Base-by-base conservation (phyloP, 2,888 invertebrate species). In the Pseudococcus viburni region DNA sequence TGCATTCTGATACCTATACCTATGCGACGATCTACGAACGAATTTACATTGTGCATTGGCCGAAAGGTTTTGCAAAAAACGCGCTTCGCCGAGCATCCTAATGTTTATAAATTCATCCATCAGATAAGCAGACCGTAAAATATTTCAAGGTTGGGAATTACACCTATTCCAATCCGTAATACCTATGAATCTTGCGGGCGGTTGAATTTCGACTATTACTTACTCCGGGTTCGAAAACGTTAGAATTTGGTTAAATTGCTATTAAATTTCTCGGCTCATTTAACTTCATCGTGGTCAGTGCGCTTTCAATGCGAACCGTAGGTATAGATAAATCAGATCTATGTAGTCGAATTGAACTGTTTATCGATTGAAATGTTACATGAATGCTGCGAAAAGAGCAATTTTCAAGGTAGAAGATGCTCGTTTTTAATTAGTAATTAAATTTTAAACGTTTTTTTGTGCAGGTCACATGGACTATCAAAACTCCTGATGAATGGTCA, bases 101-200 rank as follows among this genome's bases (percentile, higher is more conserved):
- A 83, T 83, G 42, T 19, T 46, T 42, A 46, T 83, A 83, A 46
- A 46, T 46, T 46, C 46, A 83, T 19, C 80, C 46, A 83, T 46
- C 46, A n/a, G 80, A 83, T 83, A 46, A 83, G 80, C 80, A 46
- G 80, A 83, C 80, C 80, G 46, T 83, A 46, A 83, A 83, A 83
- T 83, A 83, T 83, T 46, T 19, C 80, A 83, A 83, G 80, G 80
- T 46, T 83, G 80, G 39, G 80, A 83, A 83, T 83, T 46, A 73
- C 73, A 33, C 33, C 68, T 73, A 42, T 46, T 83, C n/a, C 33
- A 83, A 83, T 46, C 80, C 46, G 80, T 19, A 83, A 83, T 22
- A 19, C n/a, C n/a, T 68, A 39, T 17, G 77, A 77, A 39, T 77
- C 77, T 77, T 42, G 77, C 39, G 39, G 80, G 80, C 46, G 80